phyloP scores from a whole-genome alignment of 2,113 vertebrate species.

The Upupa epops region DNA sequence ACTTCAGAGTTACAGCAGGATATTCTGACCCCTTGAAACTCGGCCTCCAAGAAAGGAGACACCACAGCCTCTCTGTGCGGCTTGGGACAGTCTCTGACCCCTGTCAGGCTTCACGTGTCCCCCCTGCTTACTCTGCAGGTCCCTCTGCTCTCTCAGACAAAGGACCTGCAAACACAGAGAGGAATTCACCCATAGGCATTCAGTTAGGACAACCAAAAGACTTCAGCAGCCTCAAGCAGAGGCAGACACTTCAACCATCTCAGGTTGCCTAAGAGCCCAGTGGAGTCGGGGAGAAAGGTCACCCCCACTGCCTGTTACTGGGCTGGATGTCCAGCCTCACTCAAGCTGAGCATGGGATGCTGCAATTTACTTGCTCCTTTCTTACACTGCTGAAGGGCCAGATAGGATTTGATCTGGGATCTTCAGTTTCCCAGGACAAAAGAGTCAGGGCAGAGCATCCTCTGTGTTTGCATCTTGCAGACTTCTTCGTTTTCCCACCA shows the following conservation, averaged over 20 bases:
- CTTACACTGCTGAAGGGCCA: background rate
- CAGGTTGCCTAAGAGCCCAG: background rate
- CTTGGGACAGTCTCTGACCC: background rate
- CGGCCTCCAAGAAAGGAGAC: background rate
- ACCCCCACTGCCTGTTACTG: background rate
- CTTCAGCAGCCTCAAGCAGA: background rate
- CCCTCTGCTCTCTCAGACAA: background rate
- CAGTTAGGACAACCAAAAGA: background rate
- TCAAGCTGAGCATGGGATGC: background rate
- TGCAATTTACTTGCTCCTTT: background rate
- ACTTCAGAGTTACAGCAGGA: background rate
- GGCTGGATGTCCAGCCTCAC: background rate
- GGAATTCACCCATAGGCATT: background rate
- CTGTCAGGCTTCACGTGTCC: background rate
- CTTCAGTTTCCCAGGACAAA: constrained; percentile 54
- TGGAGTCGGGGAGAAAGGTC: background rate
- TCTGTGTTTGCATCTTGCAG: constrained; percentile 32
- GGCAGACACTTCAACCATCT: background rate
- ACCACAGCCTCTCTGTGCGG: background rate
- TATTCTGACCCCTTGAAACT: background rate
- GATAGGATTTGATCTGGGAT: constrained; percentile 19
- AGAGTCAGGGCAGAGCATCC: constrained; percentile 31
- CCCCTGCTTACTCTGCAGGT: background rate
- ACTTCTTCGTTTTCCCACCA: constrained; percentile 33
- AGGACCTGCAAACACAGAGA: background rate